These are phyloP conservation scores for Dryobota labecula DNA, from an alignment of 2,888 invertebrate genomes.

Conservation along the genomic window DNA sequence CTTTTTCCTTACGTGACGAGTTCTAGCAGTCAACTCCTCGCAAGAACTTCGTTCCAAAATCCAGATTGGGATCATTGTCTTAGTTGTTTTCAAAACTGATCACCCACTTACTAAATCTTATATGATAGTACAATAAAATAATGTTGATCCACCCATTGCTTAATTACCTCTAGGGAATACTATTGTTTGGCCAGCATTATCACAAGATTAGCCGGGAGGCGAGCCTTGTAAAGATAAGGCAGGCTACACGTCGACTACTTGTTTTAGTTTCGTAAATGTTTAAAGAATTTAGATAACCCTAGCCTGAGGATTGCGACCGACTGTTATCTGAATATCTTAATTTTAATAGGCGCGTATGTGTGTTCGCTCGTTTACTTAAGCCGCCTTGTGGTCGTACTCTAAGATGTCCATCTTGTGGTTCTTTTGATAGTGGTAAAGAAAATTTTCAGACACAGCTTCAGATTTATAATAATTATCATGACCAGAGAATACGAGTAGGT, in stretches of 20 bases:
- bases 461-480: too few species aligned
- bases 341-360: constrained; percentile 52
- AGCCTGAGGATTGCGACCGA: constrained; percentile 46
- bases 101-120: constrained; percentile 24
- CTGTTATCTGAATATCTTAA: constrained; percentile 59
- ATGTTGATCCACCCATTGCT: constrained; percentile 58
- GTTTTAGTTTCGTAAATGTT: constrained; percentile 78
- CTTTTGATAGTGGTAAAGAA: background rate
- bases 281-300: constrained; percentile 68
- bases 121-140: constrained; percentile 54
- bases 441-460: background rate
- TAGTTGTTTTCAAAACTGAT: constrained; percentile 23
- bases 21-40: too few species aligned
- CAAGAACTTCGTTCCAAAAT: too few species aligned
- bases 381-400: constrained; percentile 3
- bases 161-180: constrained; percentile 72
- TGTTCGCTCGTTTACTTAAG: constrained; percentile 31
- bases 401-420: constrained; percentile 18
- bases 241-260: constrained; percentile 67
- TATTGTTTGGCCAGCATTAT: constrained; percentile 74
- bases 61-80: background rate
- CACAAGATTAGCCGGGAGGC: constrained; percentile 74
- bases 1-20: too few species aligned
- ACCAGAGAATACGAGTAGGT: too few species aligned
- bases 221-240: constrained; percentile 75